These are phyloP conservation scores for Drosophila bipectinata DNA, from an alignment of 1,140 invertebrate species.

Conservation along the genomic window DNA sequence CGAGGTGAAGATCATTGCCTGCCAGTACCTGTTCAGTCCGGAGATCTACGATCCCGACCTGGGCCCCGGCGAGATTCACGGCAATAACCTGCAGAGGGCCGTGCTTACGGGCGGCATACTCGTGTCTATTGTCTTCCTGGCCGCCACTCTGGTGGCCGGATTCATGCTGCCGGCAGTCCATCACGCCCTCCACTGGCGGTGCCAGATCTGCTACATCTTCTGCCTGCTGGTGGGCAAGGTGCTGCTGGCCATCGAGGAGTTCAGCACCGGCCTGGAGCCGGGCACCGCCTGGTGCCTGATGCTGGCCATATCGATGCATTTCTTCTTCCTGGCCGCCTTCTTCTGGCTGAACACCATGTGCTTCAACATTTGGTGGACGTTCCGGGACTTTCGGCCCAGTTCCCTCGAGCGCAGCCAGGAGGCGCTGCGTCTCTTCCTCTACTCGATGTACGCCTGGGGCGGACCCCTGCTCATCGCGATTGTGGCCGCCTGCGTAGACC, in stretches of 20 bases:
- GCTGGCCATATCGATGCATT: slow-evolving; percentile 94
- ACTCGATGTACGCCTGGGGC: slow-evolving; percentile 92
- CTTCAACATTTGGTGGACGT: slow-evolving; percentile 97
- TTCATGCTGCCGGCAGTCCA: slow-evolving; percentile 91
- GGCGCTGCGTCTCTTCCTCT: slow-evolving; percentile 89
- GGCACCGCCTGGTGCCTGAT: slow-evolving; percentile 87
- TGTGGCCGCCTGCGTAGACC: slow-evolving; percentile 89
- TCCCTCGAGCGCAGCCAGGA: slow-evolving; percentile 93
- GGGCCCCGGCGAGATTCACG: slow-evolving; percentile 35
- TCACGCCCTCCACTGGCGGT: slow-evolving; percentile 93
- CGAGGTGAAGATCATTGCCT: slow-evolving; percentile 87
- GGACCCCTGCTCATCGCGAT: slow-evolving; percentile 89
- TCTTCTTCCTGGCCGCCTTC: slow-evolving; percentile 96
- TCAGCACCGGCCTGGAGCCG: slow-evolving; percentile 83
- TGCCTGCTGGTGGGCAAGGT: slow-evolving; percentile 91
- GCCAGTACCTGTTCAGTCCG: slow-evolving; percentile 85
- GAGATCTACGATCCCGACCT: background rate
- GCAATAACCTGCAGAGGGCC: slow-evolving; percentile 86
- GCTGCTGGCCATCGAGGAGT: slow-evolving; percentile 87
- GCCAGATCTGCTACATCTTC: slow-evolving; percentile 92
- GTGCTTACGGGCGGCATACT: slow-evolving; percentile 90
- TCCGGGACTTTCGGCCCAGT: slow-evolving; percentile 92
- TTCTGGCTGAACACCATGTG: slow-evolving; percentile 99
- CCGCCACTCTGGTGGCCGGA: slow-evolving; percentile 90
- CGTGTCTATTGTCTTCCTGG: slow-evolving; percentile 90